Percentiles rank a stretch among this genome's conserved stretches.
Conservation (phyloP, 2,797 vertebrate genomes). For the Chelon labrosus region DNA sequence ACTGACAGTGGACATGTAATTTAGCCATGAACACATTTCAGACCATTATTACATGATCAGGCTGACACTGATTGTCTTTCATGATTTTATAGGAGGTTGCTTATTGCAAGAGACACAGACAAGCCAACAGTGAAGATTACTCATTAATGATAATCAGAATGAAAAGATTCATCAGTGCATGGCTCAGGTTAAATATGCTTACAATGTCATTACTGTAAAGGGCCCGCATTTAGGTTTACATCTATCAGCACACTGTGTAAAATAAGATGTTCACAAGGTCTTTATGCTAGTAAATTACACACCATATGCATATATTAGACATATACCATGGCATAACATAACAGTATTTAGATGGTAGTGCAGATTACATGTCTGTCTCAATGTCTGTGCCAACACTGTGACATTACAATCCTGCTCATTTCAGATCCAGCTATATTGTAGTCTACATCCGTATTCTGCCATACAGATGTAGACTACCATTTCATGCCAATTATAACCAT, state of each 20-base stretch:
- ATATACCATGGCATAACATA: conserved; percentile 24
- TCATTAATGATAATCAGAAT: conserved; percentile 3
- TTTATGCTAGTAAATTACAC: not conserved
- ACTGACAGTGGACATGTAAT: not conserved
- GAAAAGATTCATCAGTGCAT: not conserved
- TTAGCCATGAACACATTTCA: conserved; percentile 13
- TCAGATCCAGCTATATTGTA: conserved; percentile 21
- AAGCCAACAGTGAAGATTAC: not conserved
- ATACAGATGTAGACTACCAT: conserved; percentile 40
- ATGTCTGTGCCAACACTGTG: not conserved
- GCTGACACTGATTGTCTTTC: not conserved
- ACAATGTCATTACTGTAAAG: not conserved
- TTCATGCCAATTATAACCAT: conserved; percentile 61
- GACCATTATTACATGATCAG: not conserved
- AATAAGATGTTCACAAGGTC: not conserved
- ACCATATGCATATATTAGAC: not conserved
- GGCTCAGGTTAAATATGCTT: not conserved
- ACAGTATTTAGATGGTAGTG: conserved; percentile 1
- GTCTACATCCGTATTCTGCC: conserved; percentile 14
- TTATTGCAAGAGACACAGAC: not conserved
- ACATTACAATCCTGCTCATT: conserved; percentile 11
- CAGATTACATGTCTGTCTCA: conserved; percentile 12
- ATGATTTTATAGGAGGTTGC: conserved; percentile 9
- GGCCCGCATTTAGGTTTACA: not conserved
- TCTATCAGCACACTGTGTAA: not conserved